phyloP scores from a whole-genome alignment of 2,113 vertebrate genomes.

The Mellivora capensis region DNA sequence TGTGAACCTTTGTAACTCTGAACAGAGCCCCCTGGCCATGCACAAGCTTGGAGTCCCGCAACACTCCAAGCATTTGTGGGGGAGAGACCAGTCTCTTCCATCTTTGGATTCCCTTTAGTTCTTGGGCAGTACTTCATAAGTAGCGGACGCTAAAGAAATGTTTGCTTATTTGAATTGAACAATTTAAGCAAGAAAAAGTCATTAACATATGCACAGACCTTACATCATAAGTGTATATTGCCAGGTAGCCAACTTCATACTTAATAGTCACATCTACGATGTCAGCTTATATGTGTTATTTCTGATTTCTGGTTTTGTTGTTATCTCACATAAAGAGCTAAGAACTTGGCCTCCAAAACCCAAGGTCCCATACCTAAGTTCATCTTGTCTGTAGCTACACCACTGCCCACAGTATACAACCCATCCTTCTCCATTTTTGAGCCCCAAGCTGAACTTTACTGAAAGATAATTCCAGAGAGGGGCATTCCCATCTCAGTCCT shows the following conservation, averaged over 20 bases:
- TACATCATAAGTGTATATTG: background rate
- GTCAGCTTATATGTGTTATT: background rate
- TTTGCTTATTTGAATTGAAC: background rate
- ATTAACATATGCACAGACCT: background rate
- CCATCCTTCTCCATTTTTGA: background rate
- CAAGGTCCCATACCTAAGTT: background rate
- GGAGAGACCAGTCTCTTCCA: background rate
- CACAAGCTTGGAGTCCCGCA: background rate
- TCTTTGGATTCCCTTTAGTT: background rate
- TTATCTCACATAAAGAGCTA: background rate
- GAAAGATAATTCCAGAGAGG: constrained; percentile 41
- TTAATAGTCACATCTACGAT: background rate
- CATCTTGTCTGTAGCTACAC: background rate
- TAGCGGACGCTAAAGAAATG: background rate
- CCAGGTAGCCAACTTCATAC: background rate
- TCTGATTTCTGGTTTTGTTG: background rate
- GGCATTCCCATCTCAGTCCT: constrained; percentile 1
- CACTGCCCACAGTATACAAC: background rate
- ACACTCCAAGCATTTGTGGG: background rate
- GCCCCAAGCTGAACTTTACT: background rate
- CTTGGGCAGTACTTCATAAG: background rate
- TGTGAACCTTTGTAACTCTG: background rate
- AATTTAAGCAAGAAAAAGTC: background rate
- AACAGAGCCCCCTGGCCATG: background rate
- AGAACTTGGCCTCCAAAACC: constrained; percentile 10